Conservation (phyloP, 2,888 invertebrate species). For the Tanytarsus gracilentus region DNA sequence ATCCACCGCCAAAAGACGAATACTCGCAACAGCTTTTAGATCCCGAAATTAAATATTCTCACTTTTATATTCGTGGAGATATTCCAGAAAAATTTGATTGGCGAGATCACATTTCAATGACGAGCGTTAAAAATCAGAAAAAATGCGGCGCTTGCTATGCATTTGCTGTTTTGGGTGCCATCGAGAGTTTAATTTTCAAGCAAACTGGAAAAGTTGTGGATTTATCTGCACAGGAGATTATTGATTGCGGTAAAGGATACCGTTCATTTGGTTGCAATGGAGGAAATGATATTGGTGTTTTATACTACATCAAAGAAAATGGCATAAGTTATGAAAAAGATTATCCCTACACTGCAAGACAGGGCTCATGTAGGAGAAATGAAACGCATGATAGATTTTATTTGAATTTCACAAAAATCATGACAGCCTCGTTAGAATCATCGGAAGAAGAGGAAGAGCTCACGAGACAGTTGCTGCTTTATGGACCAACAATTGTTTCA, state of each 20-base stretch:
- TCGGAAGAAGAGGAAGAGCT: conserved; percentile 38
- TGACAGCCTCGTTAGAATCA: too few species aligned
- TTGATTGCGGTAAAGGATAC: neutral
- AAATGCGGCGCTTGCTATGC: conserved; percentile 4
- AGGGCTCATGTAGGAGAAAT: conserved; percentile 54
- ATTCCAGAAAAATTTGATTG: neutral
- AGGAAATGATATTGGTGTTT: neutral
- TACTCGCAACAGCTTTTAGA: neutral
- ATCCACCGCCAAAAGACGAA: too few species aligned
- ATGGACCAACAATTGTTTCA: conserved; percentile 40
- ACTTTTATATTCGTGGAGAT: neutral
- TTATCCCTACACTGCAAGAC: conserved; percentile 85
- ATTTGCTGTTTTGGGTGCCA: neutral
- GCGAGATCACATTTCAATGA: neutral
- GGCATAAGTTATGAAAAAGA: conserved; percentile 67
- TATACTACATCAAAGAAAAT: conserved; percentile 34
- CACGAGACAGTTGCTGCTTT: conserved; percentile 39
- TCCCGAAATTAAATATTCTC: neutral
- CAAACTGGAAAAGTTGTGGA: neutral
- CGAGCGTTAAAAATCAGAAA: neutral
- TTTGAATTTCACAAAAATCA: too few species aligned
- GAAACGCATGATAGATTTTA: too few species aligned
- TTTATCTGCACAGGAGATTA: conserved; percentile 5
- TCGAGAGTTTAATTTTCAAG: neutral
- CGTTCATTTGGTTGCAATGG: neutral